Evolutionary conservation across 2,888 invertebrate genomes (phyloP).

Genomic region (Mimachlamys varia): DNA sequence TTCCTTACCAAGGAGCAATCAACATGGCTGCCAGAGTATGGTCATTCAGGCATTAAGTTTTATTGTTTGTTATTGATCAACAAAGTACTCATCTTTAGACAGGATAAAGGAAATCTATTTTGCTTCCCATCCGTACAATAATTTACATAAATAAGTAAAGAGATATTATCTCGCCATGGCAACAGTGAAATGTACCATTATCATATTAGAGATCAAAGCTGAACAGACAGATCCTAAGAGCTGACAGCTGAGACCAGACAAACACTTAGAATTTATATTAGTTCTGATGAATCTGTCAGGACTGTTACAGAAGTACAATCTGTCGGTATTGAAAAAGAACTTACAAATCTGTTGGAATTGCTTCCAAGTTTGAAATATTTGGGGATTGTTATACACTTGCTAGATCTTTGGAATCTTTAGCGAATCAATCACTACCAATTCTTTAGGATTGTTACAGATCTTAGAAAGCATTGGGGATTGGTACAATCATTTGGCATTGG

Average conservation of each 20-base stretch:
- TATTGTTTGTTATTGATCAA: neutral
- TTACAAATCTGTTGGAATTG: neutral
- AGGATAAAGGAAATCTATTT: slow-evolving; percentile 24
- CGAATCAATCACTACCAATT: neutral
- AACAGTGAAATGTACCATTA: neutral
- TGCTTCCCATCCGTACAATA: slow-evolving; percentile 23
- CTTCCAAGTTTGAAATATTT: neutral
- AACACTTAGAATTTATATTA: too few relatives aligned
- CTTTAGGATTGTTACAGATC: neutral
- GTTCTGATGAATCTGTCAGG: too few relatives aligned
- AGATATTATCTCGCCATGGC: neutral
- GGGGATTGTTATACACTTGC: neutral
- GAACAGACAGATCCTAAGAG: neutral
- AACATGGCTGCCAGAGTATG: neutral
- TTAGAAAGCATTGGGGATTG: neutral
- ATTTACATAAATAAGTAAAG: slow-evolving; percentile 13
- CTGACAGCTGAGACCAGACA: neutral
- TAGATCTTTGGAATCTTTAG: neutral
- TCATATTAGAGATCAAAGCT: neutral
- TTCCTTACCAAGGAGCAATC: neutral
- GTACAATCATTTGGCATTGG: too few relatives aligned
- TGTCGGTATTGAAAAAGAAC: neutral
- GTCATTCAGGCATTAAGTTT: neutral
- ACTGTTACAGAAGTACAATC: too few relatives aligned
- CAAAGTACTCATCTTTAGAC: neutral